These are phyloP conservation scores for Quadroppia sp. DNA, from an alignment of 2,888 invertebrate genomes.

Conservation along the genomic window DNA sequence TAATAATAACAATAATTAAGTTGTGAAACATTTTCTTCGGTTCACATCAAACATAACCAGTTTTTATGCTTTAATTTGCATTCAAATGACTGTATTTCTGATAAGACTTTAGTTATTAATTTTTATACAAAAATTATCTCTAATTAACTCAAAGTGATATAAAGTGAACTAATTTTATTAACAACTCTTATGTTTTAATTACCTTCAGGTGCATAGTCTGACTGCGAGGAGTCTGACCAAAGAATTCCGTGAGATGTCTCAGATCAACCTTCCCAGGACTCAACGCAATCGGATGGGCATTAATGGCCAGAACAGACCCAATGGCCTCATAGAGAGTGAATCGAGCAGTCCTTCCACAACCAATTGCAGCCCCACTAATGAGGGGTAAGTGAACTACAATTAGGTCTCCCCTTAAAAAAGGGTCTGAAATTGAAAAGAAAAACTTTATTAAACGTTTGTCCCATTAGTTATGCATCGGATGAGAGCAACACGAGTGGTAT, in stretches of 20 bases:
- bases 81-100: too few species aligned
- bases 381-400: slow-evolving; percentile 9
- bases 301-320: slow-evolving; percentile 27
- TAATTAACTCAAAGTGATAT: too few species aligned
- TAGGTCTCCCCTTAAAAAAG: too few species aligned
- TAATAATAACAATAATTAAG: too few species aligned
- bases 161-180: too few species aligned
- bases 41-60: too few species aligned
- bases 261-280: slow-evolving; percentile 47
- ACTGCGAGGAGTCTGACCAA: slow-evolving; percentile 73
- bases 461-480: slow-evolving; percentile 47
- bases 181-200: too few species aligned
- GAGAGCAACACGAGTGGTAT: slow-evolving; percentile 46
- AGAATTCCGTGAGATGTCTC: slow-evolving; percentile 63
- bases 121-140: too few species aligned
- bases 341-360: slow-evolving; percentile 32
- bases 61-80: too few species aligned
- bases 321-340: slow-evolving; percentile 2
- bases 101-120: too few species aligned
- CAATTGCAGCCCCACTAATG: slow-evolving; percentile 28
- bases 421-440: too few species aligned
- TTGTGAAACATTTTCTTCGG: too few species aligned
- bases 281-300: slow-evolving; percentile 48
- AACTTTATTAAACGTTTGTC: slow-evolving; percentile 40
- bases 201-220: slow-evolving; percentile 64